A percentile compares a stretch with the other conserved stretches of the same genome.
Conservation (phyloP, 2,888 invertebrate genomes). For the Elgonia sp. region DNA sequence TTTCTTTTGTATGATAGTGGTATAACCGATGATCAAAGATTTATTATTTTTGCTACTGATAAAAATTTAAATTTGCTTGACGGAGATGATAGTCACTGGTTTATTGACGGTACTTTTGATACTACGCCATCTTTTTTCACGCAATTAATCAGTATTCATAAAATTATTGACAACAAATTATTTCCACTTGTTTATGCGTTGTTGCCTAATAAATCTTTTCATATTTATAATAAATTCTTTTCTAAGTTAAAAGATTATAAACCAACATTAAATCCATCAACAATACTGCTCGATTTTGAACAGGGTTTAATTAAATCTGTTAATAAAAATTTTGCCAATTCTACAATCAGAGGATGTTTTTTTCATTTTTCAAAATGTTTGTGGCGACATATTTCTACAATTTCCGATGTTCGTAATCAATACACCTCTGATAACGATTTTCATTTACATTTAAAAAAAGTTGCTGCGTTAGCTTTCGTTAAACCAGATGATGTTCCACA, state of each 20-base stretch:
- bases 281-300: slow-evolving; percentile 27
- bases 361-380: slow-evolving; percentile 61
- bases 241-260: slow-evolving; percentile 38
- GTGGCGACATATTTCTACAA: slow-evolving; percentile 48
- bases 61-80: slow-evolving; percentile 23
- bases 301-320: slow-evolving; percentile 10
- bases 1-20: slow-evolving; percentile 24
- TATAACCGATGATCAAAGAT: slow-evolving; percentile 1
- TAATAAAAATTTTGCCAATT: neutral
- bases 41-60: slow-evolving; percentile 33
- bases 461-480: slow-evolving; percentile 50
- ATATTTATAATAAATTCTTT: slow-evolving; percentile 39
- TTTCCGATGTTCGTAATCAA: slow-evolving; percentile 8
- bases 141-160: slow-evolving; percentile 76
- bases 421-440: slow-evolving; percentile 39
- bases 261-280: neutral
- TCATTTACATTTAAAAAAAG: slow-evolving; percentile 41
- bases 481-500: slow-evolving; percentile 17
- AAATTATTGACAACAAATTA: slow-evolving; percentile 47
- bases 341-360: slow-evolving; percentile 38
- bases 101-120: slow-evolving; percentile 75
- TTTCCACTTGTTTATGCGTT: slow-evolving; percentile 22
- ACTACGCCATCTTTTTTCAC: slow-evolving; percentile 73
- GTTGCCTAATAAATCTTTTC: slow-evolving; percentile 56
- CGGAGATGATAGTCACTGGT: slow-evolving; percentile 58